Evolutionary conservation across 2,113 vertebrate species (phyloP).

Genomic region (Caranx melampygus): DNA sequence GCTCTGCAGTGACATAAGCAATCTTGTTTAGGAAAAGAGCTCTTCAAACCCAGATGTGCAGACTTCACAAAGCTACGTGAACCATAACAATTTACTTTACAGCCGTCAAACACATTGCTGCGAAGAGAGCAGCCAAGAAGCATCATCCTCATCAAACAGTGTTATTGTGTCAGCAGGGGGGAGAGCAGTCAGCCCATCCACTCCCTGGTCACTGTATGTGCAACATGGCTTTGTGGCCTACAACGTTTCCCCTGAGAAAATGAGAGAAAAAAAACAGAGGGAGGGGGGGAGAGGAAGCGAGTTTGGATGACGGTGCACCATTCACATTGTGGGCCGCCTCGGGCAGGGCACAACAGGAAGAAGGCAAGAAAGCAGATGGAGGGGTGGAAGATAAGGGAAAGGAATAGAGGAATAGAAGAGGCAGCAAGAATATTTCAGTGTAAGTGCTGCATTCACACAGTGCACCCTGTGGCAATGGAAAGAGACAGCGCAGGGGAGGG

Average conservation of each 20-base stretch:
- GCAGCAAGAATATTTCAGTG: conserved; percentile 40
- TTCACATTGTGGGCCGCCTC: conserved; percentile 8
- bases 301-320: conserved; percentile 21
- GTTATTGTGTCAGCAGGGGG: conserved; percentile 44
- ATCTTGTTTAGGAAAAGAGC: conserved; percentile 53
- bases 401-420: not conserved
- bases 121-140: conserved; percentile 45
- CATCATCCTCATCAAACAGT: conserved; percentile 40
- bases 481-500: not conserved
- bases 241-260: conserved; percentile 54
- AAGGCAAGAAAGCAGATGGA: conserved; percentile 47
- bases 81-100: conserved; percentile 66
- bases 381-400: conserved; percentile 11
- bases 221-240: conserved; percentile 37
- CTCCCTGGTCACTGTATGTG: conserved; percentile 40
- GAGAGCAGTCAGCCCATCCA: conserved; percentile 41
- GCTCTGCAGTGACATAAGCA: conserved; percentile 15
- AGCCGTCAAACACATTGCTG: conserved; percentile 27
- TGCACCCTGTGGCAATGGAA: conserved; percentile 27
- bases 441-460: conserved; percentile 48
- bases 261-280: not conserved
- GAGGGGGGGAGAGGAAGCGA: not conserved
- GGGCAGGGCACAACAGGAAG: conserved; percentile 26
- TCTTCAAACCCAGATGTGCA: conserved; percentile 60
- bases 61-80: conserved; percentile 42